Evolutionary conservation across 2,797 vertebrate genomes (phyloP).

Genomic region (Echiichthys vipera): DNA sequence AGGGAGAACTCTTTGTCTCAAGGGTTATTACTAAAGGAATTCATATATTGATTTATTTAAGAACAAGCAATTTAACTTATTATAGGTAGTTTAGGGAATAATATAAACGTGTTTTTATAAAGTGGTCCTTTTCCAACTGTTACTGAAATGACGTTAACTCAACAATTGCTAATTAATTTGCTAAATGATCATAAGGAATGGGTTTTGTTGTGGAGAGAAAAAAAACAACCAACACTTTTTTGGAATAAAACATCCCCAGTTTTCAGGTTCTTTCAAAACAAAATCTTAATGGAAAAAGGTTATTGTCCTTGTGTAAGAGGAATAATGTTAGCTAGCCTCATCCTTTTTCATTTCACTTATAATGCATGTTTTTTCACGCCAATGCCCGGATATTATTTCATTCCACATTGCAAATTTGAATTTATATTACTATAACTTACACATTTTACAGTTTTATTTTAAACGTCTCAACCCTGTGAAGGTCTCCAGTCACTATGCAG

Average conservation of each 20-base stretch:
- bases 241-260: slow-evolving; percentile 49
- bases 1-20: slow-evolving; percentile 76
- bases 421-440: slow-evolving; percentile 44
- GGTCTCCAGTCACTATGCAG: slow-evolving; percentile 79
- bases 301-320: slow-evolving; percentile 73
- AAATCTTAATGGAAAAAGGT: slow-evolving; percentile 54
- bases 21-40: slow-evolving; percentile 83
- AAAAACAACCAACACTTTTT: slow-evolving; percentile 33
- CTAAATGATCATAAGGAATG: slow-evolving; percentile 58
- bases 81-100: slow-evolving; percentile 88
- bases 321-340: slow-evolving; percentile 75
- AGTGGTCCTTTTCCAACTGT: slow-evolving; percentile 78
- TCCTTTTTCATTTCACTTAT: slow-evolving; percentile 73
- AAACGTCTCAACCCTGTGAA: slow-evolving; percentile 55
- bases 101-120: slow-evolving; percentile 87
- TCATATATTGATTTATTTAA: slow-evolving; percentile 92
- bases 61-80: slow-evolving; percentile 90
- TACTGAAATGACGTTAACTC: slow-evolving; percentile 74
- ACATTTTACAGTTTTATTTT: slow-evolving; percentile 58
- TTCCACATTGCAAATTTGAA: slow-evolving; percentile 56
- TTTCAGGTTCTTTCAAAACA: slow-evolving; percentile 55
- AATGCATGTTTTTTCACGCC: slow-evolving; percentile 80
- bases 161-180: slow-evolving; percentile 74
- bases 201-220: slow-evolving; percentile 46
- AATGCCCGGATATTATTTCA: slow-evolving; percentile 65